phyloP scores from a whole-genome alignment of 2,113 vertebrate genomes.

The Hydropotes inermis region DNA sequence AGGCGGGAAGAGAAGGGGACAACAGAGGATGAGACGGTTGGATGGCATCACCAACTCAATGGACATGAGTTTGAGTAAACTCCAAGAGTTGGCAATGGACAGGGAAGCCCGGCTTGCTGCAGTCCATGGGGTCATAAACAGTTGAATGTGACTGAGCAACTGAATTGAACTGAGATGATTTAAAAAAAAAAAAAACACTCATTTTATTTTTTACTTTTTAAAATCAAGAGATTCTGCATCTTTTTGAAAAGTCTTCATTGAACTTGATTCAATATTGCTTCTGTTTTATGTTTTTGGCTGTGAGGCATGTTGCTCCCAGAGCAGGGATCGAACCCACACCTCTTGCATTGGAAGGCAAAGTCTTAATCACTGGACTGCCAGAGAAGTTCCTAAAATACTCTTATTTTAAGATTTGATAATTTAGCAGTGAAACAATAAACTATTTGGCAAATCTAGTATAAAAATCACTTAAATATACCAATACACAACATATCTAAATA shows the following conservation, averaged over 20 bases:
- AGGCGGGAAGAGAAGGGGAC: neutral
- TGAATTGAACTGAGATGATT: neutral
- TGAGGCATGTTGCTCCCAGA: neutral
- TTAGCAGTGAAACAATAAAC: neutral
- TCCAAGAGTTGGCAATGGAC: neutral
- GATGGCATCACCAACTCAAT: neutral
- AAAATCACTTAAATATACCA: neutral
- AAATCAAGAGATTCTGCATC: neutral
- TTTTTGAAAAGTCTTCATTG: neutral
- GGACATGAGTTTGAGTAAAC: neutral
- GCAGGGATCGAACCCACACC: neutral
- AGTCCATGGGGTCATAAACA: neutral
- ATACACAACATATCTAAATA: neutral
- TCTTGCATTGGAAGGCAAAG: neutral
- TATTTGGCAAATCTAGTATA: neutral
- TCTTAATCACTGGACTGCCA: neutral
- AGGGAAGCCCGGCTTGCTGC: fast-evolving
- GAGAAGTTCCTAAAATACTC: neutral
- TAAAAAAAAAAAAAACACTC: neutral
- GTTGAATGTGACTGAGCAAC: neutral
- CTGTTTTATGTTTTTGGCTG: neutral
- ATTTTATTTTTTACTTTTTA: neutral
- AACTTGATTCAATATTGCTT: neutral
- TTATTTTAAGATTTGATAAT: neutral
- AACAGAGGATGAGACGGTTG: neutral